Conservation (phyloP, 2,113 vertebrate species). For the Dipodomys spectabilis region DNA sequence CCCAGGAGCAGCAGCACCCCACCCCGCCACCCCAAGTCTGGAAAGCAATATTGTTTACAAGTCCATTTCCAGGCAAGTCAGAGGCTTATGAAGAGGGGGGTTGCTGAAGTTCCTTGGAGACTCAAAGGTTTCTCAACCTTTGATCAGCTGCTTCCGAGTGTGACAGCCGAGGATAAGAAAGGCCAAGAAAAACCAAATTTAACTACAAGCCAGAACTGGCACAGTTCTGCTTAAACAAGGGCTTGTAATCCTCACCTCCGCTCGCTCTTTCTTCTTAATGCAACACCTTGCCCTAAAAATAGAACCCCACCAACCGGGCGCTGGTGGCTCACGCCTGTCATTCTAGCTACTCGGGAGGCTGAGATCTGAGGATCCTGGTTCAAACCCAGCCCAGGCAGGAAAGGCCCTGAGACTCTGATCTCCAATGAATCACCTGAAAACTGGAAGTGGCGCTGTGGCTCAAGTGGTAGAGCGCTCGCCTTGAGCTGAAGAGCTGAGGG, state of each 20-base stretch:
- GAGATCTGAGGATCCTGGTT: no score
- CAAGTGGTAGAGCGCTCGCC: no score
- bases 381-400: no score
- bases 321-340: no score
- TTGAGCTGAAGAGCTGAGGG: no score
- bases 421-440: no score
- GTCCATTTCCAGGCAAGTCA: conserved; percentile 2
- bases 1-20: no score
- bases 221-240: conserved; percentile 30
- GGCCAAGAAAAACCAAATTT: conserved; percentile 60
- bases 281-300: neutral
- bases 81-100: neutral
- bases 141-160: conserved; percentile 50
- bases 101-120: neutral
- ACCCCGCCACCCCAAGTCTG: neutral
- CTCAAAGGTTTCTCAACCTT: conserved; percentile 70
- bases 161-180: conserved; percentile 36
- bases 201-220: conserved; percentile 40
- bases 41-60: conserved; percentile 36
- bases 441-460: no score
- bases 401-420: no score
- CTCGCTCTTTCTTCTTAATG: neutral
- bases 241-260: conserved; percentile 38
- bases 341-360: no score
- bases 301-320: no score